These are phyloP conservation scores for Panagrolaimus sp. DNA, from an alignment of 1,140 invertebrate genomes.

Conservation along the genomic window DNA sequence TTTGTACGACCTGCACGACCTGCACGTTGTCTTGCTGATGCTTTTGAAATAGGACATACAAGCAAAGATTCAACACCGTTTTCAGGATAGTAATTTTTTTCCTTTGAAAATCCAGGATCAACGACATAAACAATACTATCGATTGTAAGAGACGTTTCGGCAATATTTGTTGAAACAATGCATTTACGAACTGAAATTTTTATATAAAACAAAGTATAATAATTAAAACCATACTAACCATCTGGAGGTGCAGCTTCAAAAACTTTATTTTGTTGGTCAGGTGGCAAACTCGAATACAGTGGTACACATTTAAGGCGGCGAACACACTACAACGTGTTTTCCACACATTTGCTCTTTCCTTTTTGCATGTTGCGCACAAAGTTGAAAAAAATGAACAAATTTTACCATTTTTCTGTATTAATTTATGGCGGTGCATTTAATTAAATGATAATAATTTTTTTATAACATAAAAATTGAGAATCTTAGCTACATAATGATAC, in stretches of 20 bases:
- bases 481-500: no score
- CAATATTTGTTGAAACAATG: no score
- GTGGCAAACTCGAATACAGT: conserved; percentile 94
- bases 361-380: no score
- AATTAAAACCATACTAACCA: conserved; percentile 89
- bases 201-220: conserved; percentile 72
- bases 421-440: no score
- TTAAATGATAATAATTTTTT: no score
- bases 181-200: no score
- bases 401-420: no score
- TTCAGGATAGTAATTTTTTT: conserved; percentile 95
- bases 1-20: conserved; percentile 84
- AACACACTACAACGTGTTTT: no score
- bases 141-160: conserved; percentile 85
- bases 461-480: no score
- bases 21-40: conserved; percentile 86
- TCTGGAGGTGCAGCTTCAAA: conserved; percentile 91
- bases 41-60: conserved; percentile 90
- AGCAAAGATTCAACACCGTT: conserved; percentile 97
- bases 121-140: conserved; percentile 99
- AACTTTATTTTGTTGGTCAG: conserved; percentile 96
- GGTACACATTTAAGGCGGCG: no score
- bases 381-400: no score
- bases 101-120: conserved; percentile 96
- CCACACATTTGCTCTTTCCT: no score